phyloP scores from a whole-genome alignment of 2,113 vertebrate genomes.

The Heterocephalus glaber region DNA sequence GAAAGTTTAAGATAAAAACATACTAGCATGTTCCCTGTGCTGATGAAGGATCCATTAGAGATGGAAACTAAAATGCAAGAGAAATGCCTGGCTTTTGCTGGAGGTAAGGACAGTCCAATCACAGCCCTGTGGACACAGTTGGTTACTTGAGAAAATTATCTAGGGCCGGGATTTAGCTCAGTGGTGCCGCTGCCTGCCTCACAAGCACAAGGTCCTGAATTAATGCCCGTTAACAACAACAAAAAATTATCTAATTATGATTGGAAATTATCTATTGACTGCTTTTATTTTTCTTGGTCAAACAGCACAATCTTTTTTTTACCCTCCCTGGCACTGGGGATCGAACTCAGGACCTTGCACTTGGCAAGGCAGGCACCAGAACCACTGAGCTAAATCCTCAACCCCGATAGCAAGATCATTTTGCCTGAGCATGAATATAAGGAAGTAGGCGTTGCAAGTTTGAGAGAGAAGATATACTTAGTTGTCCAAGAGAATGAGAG shows the following conservation, averaged over 20 bases:
- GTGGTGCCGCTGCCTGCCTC: too few species aligned
- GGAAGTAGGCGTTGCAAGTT: neutral
- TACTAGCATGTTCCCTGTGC: neutral
- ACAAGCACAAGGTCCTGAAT: too few species aligned
- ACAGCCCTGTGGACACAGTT: neutral
- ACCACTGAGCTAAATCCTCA: too few species aligned
- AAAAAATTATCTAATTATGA: neutral
- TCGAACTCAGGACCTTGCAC: too few species aligned
- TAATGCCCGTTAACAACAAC: too few species aligned
- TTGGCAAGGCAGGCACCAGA: too few species aligned
- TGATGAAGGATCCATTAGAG: neutral
- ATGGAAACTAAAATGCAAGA: neutral
- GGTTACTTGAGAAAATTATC: neutral
- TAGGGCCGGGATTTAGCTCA: too few species aligned
- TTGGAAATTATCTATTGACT: neutral
- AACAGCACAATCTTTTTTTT: too few species aligned
- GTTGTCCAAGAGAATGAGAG: neutral
- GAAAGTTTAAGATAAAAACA: neutral
- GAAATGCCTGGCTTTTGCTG: neutral
- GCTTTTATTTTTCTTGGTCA: neutral
- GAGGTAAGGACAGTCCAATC: neutral
- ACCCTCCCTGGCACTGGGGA: too few species aligned
- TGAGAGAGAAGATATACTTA: neutral
- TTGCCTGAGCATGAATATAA: neutral
- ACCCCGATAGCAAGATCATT: neutral